These are phyloP conservation scores for Drosophila pseudotakahashii DNA, from an alignment of 2,888 invertebrate species.

Conservation along the genomic window DNA sequence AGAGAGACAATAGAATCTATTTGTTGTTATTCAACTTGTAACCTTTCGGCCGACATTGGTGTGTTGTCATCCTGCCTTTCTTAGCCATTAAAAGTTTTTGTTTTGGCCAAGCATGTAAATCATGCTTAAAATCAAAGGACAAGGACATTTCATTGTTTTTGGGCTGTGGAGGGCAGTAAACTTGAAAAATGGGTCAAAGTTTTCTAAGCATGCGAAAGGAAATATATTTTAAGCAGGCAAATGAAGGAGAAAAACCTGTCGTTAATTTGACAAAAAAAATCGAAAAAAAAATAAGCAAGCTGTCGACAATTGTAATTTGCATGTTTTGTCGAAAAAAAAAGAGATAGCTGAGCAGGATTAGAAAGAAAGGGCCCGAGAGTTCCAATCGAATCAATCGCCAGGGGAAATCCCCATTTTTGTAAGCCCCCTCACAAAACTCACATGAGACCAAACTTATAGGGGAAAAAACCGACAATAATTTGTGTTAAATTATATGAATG, in stretches of 20 bases:
- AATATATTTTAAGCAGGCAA: not conserved
- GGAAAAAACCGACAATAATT: constrained; percentile 22
- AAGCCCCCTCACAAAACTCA: not conserved
- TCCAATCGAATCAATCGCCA: constrained; percentile 31
- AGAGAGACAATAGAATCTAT: not conserved
- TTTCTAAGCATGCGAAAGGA: constrained; percentile 1
- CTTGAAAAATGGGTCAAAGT: constrained; percentile 45
- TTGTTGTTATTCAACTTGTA: constrained; percentile 7
- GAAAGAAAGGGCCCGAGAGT: not conserved
- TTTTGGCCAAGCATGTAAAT: constrained; percentile 29
- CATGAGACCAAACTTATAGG: not conserved
- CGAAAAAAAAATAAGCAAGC: not conserved
- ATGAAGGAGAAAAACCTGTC: constrained; percentile 11
- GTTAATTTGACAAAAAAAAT: not conserved
- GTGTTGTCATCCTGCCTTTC: constrained; percentile 4
- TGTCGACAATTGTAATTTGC: constrained; percentile 27
- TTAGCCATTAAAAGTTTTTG: constrained; percentile 42
- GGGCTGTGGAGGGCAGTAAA: constrained; percentile 9
- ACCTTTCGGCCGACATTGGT: constrained; percentile 11
- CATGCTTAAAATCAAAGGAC: constrained; percentile 27
- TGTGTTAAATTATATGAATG: constrained; percentile 24
- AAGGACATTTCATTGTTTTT: constrained; percentile 4
- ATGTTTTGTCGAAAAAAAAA: not conserved
- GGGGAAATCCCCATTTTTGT: not conserved
- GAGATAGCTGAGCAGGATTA: not conserved